These are phyloP conservation scores for Darevskia mixta DNA, from an alignment of 2,797 vertebrate genomes.

Conservation along the genomic window DNA sequence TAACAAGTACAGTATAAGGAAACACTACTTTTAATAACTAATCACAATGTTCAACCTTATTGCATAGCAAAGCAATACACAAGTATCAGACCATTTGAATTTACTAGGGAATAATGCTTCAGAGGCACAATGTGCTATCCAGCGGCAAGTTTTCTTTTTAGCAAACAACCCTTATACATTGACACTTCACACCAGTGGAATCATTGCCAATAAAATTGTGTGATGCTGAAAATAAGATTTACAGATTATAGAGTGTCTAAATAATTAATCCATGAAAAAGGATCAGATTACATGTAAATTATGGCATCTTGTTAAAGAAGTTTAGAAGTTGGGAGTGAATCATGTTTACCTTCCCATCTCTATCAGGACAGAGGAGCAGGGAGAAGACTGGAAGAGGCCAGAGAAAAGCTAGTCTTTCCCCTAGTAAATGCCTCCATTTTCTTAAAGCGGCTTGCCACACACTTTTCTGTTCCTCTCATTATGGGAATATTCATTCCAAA, in stretches of 20 bases:
- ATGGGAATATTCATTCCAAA: not conserved
- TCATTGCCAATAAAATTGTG: not conserved
- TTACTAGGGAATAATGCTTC: too few relatives aligned
- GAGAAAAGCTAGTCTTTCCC: not conserved
- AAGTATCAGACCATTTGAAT: too few relatives aligned
- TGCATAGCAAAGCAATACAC: not conserved
- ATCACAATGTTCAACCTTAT: not conserved
- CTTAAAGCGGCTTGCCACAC: not conserved
- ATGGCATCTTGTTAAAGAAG: not conserved
- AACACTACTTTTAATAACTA: not conserved
- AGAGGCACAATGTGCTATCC: not conserved
- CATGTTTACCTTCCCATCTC: not conserved
- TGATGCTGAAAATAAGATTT: not conserved
- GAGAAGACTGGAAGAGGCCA: not conserved
- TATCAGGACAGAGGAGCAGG: not conserved
- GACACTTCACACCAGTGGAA: not conserved
- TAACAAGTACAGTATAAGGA: too few relatives aligned
- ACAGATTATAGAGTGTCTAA: not conserved
- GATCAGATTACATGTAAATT: not conserved
- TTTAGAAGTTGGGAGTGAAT: not conserved
- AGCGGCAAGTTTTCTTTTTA: not conserved
- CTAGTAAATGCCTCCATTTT: not conserved
- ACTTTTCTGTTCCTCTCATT: not conserved
- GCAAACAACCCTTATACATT: not conserved
- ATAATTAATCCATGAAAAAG: not conserved